A percentile compares a stretch with the other conserved stretches of the same genome.
Conservation (phyloP, 2,888 invertebrate species). For the Autographa gamma region DNA sequence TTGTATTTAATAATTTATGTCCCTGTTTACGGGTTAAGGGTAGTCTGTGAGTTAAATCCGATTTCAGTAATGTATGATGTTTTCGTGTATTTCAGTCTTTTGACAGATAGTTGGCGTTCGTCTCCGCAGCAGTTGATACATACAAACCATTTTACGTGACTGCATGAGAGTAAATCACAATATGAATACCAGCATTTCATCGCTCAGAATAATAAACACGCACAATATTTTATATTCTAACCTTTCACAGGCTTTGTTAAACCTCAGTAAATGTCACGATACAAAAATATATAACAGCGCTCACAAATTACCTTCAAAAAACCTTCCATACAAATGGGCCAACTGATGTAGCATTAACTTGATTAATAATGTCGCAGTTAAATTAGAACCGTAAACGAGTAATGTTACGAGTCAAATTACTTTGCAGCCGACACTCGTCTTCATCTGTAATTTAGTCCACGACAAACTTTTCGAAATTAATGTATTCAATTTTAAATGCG, state of each 20-base stretch:
- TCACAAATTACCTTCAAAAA: constrained; percentile 45
- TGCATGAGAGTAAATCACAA: constrained; percentile 17
- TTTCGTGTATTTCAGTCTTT: constrained; percentile 34
- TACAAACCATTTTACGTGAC: constrained; percentile 21
- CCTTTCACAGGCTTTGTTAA: not conserved
- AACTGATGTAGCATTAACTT: constrained; percentile 59
- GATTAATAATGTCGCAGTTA: constrained; percentile 64
- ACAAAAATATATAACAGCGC: constrained; percentile 9
- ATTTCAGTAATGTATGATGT: constrained; percentile 36
- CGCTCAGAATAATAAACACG: not conserved
- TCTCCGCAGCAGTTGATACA: constrained; percentile 7
- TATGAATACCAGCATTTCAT: constrained; percentile 12
- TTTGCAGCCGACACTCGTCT: constrained; percentile 55
- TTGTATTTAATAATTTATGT: constrained; percentile 46
- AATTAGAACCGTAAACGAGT: constrained; percentile 62
- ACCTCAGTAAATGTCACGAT: constrained; percentile 7
- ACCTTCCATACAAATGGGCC: constrained; percentile 35
- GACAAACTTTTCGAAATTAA: constrained; percentile 76
- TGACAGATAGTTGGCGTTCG: constrained; percentile 35
- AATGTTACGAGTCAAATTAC: constrained; percentile 68
- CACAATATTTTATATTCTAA: not conserved
- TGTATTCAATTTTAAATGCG: constrained; percentile 74
- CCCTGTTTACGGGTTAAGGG: constrained; percentile 49
- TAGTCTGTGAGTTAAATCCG: constrained; percentile 30
- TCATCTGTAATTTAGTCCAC: constrained; percentile 66